A percentile compares a stretch with the other conserved stretches of the same genome.
Conservation (phyloP, 53 echinoderm and acorn worm genomes). For the Holothuria scabra region DNA sequence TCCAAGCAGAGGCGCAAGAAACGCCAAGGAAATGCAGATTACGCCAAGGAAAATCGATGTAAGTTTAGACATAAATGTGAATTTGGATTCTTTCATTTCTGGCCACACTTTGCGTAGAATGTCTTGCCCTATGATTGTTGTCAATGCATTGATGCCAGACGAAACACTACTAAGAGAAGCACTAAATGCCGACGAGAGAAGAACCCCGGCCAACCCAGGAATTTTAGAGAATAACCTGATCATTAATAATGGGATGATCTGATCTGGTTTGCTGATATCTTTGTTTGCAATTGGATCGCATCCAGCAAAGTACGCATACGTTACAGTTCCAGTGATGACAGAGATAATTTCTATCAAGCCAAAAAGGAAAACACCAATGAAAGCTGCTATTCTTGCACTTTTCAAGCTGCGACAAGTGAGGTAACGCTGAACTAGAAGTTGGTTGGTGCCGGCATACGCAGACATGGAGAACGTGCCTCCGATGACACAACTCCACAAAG, state of each 20-base stretch:
- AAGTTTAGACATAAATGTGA: not conserved
- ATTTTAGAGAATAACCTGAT: not conserved
- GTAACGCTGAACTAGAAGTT: not conserved
- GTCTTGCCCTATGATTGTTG: slow-evolving; percentile 3
- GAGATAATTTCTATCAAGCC: not conserved
- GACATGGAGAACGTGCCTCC: not conserved
- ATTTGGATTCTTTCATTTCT: not conserved
- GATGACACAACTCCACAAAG: slow-evolving; percentile 8
- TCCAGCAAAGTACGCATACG: slow-evolving; percentile 1
- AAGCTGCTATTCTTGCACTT: not conserved
- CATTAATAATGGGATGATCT: slow-evolving; percentile 15
- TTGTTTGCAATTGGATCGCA: slow-evolving; percentile 16
- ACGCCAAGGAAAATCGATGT: not conserved
- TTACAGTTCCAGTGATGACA: not conserved
- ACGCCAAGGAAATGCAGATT: not conserved
- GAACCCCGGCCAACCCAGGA: slow-evolving; percentile 4
- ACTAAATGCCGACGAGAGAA: slow-evolving; percentile 8
- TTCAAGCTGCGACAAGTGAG: not conserved
- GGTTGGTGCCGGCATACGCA: not conserved
- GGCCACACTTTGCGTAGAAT: slow-evolving; percentile 4
- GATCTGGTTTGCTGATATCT: not conserved
- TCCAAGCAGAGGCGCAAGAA: not conserved
- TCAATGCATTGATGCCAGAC: slow-evolving; percentile 17
- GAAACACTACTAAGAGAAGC: not conserved
- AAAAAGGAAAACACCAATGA: not conserved